phyloP scores from a whole-genome alignment of 2,797 vertebrate species.

The Eremophila alpestris region DNA sequence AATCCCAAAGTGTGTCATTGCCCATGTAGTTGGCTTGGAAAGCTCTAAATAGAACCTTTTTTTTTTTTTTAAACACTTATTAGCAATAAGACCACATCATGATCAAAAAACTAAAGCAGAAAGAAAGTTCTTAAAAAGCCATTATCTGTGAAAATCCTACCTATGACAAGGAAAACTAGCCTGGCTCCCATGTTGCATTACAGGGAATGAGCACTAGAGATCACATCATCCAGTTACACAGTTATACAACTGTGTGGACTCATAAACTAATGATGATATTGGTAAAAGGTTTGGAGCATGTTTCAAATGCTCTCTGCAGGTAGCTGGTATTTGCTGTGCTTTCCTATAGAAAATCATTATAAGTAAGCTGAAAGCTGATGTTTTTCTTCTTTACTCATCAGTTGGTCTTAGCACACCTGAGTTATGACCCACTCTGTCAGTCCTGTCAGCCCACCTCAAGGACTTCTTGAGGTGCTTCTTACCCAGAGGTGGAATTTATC shows the following conservation, averaged over 20 bases:
- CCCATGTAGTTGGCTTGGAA: background rate
- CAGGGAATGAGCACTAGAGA: background rate
- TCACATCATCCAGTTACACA: background rate
- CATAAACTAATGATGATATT: background rate
- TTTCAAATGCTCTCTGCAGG: background rate
- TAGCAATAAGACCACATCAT: background rate
- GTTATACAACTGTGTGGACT: background rate
- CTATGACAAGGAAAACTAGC: background rate
- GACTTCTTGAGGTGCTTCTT: background rate
- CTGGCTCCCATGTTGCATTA: background rate
- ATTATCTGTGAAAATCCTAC: background rate
- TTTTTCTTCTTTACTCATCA: background rate
- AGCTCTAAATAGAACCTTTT: background rate
- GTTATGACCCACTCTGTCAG: background rate
- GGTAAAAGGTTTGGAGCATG: background rate
- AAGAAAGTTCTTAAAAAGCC: background rate
- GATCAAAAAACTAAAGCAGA: background rate
- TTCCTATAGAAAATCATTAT: background rate
- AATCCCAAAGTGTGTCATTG: background rate
- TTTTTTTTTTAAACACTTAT: background rate
- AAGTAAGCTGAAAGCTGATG: background rate
- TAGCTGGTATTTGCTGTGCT: background rate
- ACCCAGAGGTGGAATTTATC: background rate
- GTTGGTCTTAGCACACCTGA: background rate
- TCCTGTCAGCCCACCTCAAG: background rate